phyloP scores from a whole-genome alignment of 2,113 vertebrate genomes.

The Pseudorasbora parva region DNA sequence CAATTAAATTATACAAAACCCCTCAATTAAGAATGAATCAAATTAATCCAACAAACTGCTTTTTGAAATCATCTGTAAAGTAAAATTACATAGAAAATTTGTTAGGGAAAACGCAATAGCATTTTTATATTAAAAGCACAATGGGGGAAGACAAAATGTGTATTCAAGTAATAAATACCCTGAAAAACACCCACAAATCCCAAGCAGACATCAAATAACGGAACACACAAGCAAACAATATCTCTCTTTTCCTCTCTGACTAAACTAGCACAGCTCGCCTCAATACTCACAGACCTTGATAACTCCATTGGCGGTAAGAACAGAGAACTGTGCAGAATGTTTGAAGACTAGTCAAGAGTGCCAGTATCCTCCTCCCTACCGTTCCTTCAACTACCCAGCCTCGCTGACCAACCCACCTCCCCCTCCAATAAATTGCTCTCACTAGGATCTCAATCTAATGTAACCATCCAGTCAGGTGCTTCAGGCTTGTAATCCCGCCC shows the following conservation, averaged over 20 bases:
- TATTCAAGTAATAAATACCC: not conserved
- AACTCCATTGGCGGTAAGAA: constrained; percentile 31
- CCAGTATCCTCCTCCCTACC: constrained; percentile 25
- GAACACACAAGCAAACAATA: not conserved
- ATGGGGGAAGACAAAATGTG: too few relatives aligned
- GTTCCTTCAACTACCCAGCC: constrained; percentile 33
- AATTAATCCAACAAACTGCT: not conserved
- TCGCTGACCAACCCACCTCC: constrained; percentile 10
- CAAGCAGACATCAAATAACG: not conserved
- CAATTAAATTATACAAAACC: not conserved
- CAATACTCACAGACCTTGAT: constrained; percentile 50
- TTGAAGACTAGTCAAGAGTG: constrained; percentile 36
- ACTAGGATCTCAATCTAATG: constrained; percentile 8
- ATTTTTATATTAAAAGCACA: not conserved
- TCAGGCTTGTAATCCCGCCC: constrained; percentile 18
- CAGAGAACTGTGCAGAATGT: constrained; percentile 12
- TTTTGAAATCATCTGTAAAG: not conserved
- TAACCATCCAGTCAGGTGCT: constrained; percentile 41
- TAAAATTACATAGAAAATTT: not conserved
- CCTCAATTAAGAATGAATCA: not conserved
- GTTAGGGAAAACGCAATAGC: not conserved
- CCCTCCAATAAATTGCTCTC: constrained; percentile 22
- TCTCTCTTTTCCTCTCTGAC: not conserved
- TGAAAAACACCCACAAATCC: not conserved
- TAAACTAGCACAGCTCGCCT: not conserved